phyloP scores from a whole-genome alignment of 2,797 vertebrate species.

The Anas bernieri region DNA sequence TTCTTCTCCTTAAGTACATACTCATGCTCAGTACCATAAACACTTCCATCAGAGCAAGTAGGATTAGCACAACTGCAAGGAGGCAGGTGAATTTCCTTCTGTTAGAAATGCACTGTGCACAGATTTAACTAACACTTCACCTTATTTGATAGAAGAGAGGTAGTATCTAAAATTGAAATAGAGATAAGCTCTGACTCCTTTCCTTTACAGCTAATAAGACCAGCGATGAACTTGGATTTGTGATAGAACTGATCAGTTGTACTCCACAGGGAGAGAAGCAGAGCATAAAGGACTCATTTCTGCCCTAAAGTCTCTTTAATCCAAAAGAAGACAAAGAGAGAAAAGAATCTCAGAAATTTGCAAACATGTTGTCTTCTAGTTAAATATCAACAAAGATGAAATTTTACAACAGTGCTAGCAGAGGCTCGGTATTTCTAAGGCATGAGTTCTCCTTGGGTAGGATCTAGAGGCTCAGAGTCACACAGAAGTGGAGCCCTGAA shows the following conservation, averaged over 20 bases:
- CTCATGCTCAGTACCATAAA: conserved; percentile 7
- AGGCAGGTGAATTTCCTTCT: neutral
- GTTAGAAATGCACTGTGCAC: neutral
- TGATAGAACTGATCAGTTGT: neutral
- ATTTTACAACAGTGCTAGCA: neutral
- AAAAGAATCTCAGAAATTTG: neutral
- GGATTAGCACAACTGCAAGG: neutral
- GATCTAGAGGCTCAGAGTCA: neutral
- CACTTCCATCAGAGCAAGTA: neutral
- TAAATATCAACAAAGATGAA: neutral
- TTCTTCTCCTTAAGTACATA: neutral
- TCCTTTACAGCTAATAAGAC: neutral
- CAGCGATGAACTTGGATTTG: neutral
- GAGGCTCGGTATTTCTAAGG: neutral
- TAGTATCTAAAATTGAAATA: conserved; percentile 13
- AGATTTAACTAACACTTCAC: neutral
- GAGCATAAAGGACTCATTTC: neutral
- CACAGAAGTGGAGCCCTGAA: neutral
- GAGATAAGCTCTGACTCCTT: neutral
- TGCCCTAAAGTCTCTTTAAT: neutral
- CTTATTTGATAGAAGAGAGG: neutral
- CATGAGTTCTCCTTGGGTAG: rapidly evolving
- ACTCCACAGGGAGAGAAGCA: neutral
- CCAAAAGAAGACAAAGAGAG: neutral
- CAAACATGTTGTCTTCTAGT: neutral